Percentiles rank a stretch among this genome's conserved stretches.
Evolutionary conservation across 1,140 invertebrate species (phyloP).

Genomic region (Drosophila mayri): DNA sequence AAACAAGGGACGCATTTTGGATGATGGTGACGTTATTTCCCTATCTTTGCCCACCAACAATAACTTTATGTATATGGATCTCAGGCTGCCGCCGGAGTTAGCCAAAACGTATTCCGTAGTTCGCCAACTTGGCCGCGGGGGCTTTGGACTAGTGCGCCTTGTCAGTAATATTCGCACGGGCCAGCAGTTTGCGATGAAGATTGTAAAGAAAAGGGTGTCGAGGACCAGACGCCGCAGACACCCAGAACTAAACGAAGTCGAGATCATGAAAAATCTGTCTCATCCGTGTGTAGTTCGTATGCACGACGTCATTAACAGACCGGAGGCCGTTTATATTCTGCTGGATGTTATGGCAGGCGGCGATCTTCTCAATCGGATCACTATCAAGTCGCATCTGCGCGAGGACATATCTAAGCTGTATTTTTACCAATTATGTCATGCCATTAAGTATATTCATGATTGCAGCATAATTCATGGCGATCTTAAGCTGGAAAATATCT

Average conservation of each 20-base stretch:
- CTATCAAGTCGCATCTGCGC: slow-evolving; percentile 86
- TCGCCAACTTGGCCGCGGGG: slow-evolving; percentile 90
- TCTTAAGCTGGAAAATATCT: slow-evolving; percentile 94
- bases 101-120: slow-evolving; percentile 89
- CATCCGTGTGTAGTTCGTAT: slow-evolving; percentile 92
- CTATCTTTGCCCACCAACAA: slow-evolving; percentile 86
- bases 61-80: slow-evolving; percentile 90
- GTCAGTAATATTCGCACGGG: slow-evolving; percentile 89
- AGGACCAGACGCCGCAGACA: slow-evolving; percentile 69
- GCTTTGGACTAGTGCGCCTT: slow-evolving; percentile 90
- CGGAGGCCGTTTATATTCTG: slow-evolving; percentile 91
- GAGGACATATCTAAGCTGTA: slow-evolving; percentile 90
- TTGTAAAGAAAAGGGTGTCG: slow-evolving; percentile 89
- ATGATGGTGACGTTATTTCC: slow-evolving; percentile 88
- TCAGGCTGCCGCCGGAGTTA: slow-evolving; percentile 88
- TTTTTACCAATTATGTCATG: slow-evolving; percentile 94
- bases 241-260: slow-evolving; percentile 90
- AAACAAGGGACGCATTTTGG: slow-evolving; percentile 86
- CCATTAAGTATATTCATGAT: slow-evolving; percentile 93
- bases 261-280: slow-evolving; percentile 90
- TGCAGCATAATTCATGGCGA: slow-evolving; percentile 94
- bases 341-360: slow-evolving; percentile 95
- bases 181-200: slow-evolving; percentile 92
- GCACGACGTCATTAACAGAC: slow-evolving; percentile 91
- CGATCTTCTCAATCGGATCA: slow-evolving; percentile 91